Percentiles rank a stretch among this genome's conserved stretches.
Conservation (phyloP, 2,888 invertebrate genomes). For the Rhamphomyia laevipes region DNA sequence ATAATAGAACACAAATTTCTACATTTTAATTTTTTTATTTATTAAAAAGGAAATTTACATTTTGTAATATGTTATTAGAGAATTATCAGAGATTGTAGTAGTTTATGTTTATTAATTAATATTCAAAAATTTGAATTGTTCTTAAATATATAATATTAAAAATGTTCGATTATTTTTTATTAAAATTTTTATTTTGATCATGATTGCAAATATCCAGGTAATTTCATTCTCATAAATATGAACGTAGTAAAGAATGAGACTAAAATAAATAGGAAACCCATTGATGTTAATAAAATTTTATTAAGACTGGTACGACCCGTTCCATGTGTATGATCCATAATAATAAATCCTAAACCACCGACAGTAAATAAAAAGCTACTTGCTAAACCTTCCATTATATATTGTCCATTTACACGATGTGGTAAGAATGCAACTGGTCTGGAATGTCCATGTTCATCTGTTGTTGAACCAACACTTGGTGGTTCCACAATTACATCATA, state of each 20-base stretch:
- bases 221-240: constrained; percentile 97
- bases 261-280: constrained; percentile 84
- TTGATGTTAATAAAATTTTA: constrained; percentile 62
- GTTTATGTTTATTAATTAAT: too few species aligned
- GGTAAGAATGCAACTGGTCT: constrained; percentile 97
- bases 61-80: too few species aligned
- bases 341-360: constrained; percentile 92
- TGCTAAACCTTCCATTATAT: constrained; percentile 98
- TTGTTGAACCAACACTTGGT: constrained; percentile 93
- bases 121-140: too few species aligned
- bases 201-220: constrained; percentile 68
- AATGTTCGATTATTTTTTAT: too few species aligned
- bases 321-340: constrained; percentile 87
- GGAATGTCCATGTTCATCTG: constrained; percentile 94
- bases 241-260: constrained; percentile 93
- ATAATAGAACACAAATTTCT: too few species aligned
- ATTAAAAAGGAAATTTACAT: too few species aligned
- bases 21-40: too few species aligned
- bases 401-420: constrained; percentile 95
- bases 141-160: too few species aligned
- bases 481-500: constrained; percentile 99
- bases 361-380: constrained; percentile 94
- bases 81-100: too few species aligned
- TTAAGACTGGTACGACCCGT: constrained; percentile 78
- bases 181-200: constrained; percentile 15